Base-by-base conservation (phyloP, 2,797 vertebrate genomes). In the Semaprochilodus insignis region DNA sequence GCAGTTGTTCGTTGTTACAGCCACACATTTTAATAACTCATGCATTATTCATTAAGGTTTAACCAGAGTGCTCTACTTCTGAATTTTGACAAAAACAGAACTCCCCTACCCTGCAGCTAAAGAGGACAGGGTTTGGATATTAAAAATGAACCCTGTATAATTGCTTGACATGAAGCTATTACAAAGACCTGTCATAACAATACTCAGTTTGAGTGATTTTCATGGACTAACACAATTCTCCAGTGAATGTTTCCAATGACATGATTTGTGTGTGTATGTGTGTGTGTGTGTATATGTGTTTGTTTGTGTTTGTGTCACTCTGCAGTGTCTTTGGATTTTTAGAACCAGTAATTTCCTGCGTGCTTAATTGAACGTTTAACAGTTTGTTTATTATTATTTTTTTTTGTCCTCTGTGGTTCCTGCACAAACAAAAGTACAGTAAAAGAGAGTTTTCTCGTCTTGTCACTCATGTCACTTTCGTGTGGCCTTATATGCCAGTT, bases 1-100 rank as follows among this genome's bases (percentile, higher is more conserved):
- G 74, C 55, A 75, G 72, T 31, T 70, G 65, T 80, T 75, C 60
- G 74, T 75, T 75, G 75, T 75, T 52, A 60, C 65, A 69, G 54
- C 55, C 31, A 25, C 72, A 69, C 63, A 80, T 83, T 80, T 79
- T 70, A 75, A 80, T 80, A 75, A 63, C 63, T 75, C 31, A 83
- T 83, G 82, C 69, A 75, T 83, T 83, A 83, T 83, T 80, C 77
- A 83, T 80, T 75, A 69, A 65, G 36, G 36, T 66, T 74, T 79
- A 83, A 63, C 62, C 71, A 83, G 62, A 74, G 63, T 63, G 55
- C 34, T 55, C 36, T 21, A 70, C 62, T 83, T 60, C 36, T 36
- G 40, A 52, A 34, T 74, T 60, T 70, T 79, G 77, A 66, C 82
- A 80, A 57, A 59, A 74, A 59, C 54, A 59, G 55, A 74, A 40